Evolutionary conservation across 2,113 vertebrate genomes (phyloP), one percentile per base, ranked within the genome.

Genomic region (Herpetotheres cachinnans): DNA sequence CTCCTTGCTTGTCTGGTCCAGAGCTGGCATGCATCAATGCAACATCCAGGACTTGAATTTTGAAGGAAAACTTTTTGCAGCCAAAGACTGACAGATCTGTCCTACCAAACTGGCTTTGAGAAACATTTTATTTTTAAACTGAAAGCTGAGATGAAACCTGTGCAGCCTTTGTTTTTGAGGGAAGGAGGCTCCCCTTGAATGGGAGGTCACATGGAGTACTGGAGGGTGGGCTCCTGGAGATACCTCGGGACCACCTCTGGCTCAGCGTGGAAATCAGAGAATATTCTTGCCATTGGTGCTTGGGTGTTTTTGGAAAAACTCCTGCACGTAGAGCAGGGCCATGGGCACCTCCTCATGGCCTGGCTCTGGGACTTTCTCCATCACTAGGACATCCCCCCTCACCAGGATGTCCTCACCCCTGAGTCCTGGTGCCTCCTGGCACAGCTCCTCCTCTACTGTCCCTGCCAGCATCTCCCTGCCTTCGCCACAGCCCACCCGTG

Each of bases 1-100:
- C 22, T 85, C 13, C 34, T 56, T 0, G 0, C 47, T 85, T 20
- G 38, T 67, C 34, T 3, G 17, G 10, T 54, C 30, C 34, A 50
- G 46, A 14, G 4, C 20, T 65, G 24, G 9, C 2, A 1, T 16
- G 47, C 44, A 26, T 30, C 8, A 2, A 13, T 63, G n/a, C 29
- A 29, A 16, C n/a, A 9, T n/a, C 24, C 30, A 54, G n/a, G 30
- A 29, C 44, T 55, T 85, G 30, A 54, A 6, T 59, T 80, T 58
- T 71, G n/a, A 71, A 81, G 44, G 40, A 56, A 71, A 87, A 27
- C 10, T 7, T 79, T 44, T 29, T 77, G 27, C 38, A 36, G 46
- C 44, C 25, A 16, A 14, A 70, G 27, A 19, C 30, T 61, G 58
- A 30, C 5, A 54, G 67, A 36, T 56, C 59, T 80, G n/a, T 66